Evolutionary conservation across 2,888 invertebrate genomes (phyloP).

Genomic region (Gasteruption jaculator): DNA sequence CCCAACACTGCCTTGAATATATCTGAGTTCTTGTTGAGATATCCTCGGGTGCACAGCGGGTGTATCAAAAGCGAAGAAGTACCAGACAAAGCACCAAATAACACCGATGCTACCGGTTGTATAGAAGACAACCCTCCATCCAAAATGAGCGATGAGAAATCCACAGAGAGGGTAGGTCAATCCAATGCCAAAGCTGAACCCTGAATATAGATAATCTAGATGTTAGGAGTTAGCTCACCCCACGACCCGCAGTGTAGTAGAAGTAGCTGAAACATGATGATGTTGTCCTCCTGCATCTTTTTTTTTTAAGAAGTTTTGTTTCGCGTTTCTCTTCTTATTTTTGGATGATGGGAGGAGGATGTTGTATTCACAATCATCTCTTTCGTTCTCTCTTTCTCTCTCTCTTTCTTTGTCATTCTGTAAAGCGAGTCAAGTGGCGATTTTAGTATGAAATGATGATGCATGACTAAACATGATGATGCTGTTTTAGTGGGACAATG

Average conservation of each 20-base stretch:
- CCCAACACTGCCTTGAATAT: conserved; percentile 62
- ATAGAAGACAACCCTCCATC: conserved; percentile 68
- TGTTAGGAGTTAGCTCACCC: conserved; percentile 49
- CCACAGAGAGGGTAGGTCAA: conserved; percentile 68
- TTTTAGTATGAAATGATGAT: conserved; percentile 42
- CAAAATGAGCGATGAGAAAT: conserved; percentile 64
- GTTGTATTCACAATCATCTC: conserved; percentile 16
- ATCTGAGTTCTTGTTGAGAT: conserved; percentile 60
- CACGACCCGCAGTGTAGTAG: conserved; percentile 40
- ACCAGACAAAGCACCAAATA: conserved; percentile 67
- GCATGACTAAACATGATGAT: conserved; percentile 31
- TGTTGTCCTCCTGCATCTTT: too few species aligned
- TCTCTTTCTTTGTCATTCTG: conserved; percentile 39
- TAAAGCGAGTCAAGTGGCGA: conserved; percentile 49
- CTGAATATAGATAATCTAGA: conserved; percentile 53
- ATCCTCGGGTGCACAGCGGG: conserved; percentile 67
- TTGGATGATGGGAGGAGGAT: too few species aligned
- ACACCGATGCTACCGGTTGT: conserved; percentile 64
- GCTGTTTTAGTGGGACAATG: conserved; percentile 44
- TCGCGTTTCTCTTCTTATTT: too few species aligned
- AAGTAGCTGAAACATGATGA: conserved; percentile 49
- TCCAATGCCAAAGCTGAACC: conserved; percentile 71
- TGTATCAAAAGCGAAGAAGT: conserved; percentile 64
- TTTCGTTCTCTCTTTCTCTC: conserved; percentile 10
- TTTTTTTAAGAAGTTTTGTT: too few species aligned